phyloP scores from a whole-genome alignment of 1,140 invertebrate genomes.

The Danaus melanippus region DNA sequence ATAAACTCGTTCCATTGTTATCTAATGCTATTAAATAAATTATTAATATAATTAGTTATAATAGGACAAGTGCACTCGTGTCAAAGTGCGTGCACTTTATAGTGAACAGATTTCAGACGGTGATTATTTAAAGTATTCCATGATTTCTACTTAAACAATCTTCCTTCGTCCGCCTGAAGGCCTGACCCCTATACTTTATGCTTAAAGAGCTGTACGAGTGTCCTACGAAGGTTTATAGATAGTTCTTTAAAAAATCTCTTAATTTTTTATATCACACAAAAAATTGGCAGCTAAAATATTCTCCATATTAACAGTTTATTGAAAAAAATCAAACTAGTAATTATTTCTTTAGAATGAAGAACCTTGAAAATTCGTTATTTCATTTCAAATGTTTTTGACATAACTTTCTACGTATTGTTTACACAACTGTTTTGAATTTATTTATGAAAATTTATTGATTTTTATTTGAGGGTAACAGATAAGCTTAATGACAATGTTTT shows the following conservation, averaged over 20 bases:
- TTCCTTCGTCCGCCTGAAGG: constrained; percentile 51
- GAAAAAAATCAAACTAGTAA: no score
- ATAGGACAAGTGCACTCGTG: constrained; percentile 31
- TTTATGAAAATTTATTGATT: no score
- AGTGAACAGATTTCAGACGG: constrained; percentile 38
- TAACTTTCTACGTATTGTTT: no score
- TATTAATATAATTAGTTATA: constrained; percentile 16
- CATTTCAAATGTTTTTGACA: no score
- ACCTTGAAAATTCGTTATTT: no score
- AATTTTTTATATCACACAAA: no score
- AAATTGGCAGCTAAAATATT: no score
- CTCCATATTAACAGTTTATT: no score
- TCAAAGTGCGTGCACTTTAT: constrained; percentile 39
- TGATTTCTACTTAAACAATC: constrained; percentile 54
- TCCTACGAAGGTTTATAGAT: constrained; percentile 11
- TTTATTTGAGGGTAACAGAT: no score
- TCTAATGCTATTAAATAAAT: constrained; percentile 15
- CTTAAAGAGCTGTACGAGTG: constrained; percentile 30
- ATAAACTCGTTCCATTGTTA: constrained; percentile 38
- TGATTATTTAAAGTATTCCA: constrained; percentile 59
- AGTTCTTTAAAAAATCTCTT: background rate
- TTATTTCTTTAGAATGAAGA: no score
- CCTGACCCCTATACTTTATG: constrained; percentile 54
- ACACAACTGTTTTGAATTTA: no score
- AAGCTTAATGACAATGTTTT: no score